Evolutionary conservation across 2,888 invertebrate genomes (phyloP).

Genomic region (Xestia xanthographa): DNA sequence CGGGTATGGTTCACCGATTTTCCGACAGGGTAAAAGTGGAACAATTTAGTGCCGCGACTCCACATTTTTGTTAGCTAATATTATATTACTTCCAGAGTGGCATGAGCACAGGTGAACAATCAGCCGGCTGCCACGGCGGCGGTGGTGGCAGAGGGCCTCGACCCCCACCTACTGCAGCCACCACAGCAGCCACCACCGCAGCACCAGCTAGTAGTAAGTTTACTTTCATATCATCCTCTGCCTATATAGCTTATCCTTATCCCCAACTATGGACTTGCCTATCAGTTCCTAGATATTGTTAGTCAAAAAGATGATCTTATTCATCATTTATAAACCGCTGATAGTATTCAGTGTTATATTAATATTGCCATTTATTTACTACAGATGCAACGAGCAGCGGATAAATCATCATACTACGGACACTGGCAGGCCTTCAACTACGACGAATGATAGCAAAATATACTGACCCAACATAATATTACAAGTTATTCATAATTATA

Average conservation of each 20-base stretch:
- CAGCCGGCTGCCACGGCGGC: slow-evolving; percentile 40
- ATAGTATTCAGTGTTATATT: not conserved
- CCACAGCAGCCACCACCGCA: too few species aligned
- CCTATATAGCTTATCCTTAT: too few species aligned
- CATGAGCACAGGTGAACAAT: slow-evolving; percentile 9
- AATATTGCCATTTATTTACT: not conserved
- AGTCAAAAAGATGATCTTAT: not conserved
- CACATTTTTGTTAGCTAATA: not conserved
- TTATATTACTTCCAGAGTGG: slow-evolving; percentile 29
- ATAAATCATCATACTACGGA: not conserved
- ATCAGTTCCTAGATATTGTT: not conserved
- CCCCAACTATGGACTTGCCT: not conserved
- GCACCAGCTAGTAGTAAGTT: slow-evolving; percentile 39
- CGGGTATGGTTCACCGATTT: not conserved
- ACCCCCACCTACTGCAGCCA: slow-evolving; percentile 19
- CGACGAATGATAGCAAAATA: not conserved
- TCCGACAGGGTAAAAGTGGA: too few species aligned
- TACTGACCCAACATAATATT: not conserved
- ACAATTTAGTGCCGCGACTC: not conserved
- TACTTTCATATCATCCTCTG: not conserved
- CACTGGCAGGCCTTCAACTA: not conserved
- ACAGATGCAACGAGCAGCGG: slow-evolving; percentile 42
- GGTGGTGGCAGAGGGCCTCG: slow-evolving; percentile 26
- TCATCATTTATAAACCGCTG: not conserved
- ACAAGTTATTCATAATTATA: slow-evolving; percentile 37